Evolutionary conservation across 1,140 invertebrate species (phyloP).

Genomic region (Drosophila kohkoa): DNA sequence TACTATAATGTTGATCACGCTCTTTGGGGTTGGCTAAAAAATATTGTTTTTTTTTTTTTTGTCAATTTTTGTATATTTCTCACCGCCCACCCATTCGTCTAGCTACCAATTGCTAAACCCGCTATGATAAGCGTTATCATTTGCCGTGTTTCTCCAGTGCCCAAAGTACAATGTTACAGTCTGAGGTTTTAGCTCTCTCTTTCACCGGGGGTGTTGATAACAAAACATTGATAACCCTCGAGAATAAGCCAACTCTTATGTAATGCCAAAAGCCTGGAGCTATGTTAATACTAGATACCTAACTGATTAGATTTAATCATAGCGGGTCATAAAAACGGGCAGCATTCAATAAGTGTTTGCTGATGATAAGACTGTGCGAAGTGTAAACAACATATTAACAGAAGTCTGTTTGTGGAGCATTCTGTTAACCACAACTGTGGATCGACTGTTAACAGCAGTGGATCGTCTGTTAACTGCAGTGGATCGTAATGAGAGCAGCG

Average conservation of each 20-base stretch:
- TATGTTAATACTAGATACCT: constrained; percentile 2
- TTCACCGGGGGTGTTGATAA: constrained; percentile 7
- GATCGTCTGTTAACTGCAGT: too few species aligned
- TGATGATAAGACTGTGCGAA: not conserved
- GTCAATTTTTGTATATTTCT: constrained; percentile 28
- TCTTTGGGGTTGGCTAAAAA: not conserved
- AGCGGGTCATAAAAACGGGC: not conserved
- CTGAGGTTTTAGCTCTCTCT: not conserved
- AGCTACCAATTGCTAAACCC: constrained; percentile 39
- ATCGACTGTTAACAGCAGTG: not conserved
- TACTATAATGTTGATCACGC: not conserved
- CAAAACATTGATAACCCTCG: constrained; percentile 17
- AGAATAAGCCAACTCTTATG: constrained; percentile 7
- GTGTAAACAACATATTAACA: not conserved
- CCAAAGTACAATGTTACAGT: constrained; percentile 12
- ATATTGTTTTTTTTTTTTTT: constrained; percentile 44
- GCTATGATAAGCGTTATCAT: constrained; percentile 61
- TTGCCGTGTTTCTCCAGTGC: not conserved
- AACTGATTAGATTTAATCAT: constrained; percentile 1
- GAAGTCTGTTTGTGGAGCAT: not conserved
- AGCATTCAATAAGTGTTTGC: not conserved
- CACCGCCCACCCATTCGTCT: constrained; percentile 2
- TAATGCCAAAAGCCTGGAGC: constrained; percentile 3
- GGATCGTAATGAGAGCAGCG: too few species aligned
- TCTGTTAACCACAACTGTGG: not conserved